Evolutionary conservation across 2,113 vertebrate genomes (phyloP).

Genomic region (Chionis minor): DNA sequence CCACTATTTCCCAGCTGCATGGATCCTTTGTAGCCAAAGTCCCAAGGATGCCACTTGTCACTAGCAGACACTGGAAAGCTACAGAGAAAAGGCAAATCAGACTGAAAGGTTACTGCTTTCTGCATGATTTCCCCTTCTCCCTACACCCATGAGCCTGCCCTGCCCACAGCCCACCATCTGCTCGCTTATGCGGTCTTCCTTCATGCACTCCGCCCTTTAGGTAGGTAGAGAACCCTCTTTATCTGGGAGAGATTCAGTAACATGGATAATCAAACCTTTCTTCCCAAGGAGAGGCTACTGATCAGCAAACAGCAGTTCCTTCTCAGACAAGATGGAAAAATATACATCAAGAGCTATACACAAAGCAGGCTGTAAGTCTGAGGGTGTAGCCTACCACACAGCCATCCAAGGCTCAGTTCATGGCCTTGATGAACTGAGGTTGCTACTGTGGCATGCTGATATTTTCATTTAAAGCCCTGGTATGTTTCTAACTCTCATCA

Average conservation of each 20-base stretch:
- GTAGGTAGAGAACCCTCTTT: neutral
- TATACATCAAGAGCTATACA: neutral
- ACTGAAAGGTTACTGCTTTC: neutral
- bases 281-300: neutral
- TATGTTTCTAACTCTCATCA: neutral
- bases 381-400: neutral
- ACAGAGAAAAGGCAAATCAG: neutral
- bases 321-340: neutral
- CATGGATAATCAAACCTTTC: neutral
- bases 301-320: neutral
- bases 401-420: neutral
- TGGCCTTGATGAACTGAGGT: neutral
- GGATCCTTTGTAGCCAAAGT: neutral
- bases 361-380: neutral
- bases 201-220: neutral
- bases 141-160: neutral
- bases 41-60: neutral
- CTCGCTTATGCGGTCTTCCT: neutral
- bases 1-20: neutral
- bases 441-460: neutral
- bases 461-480: neutral
- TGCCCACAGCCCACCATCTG: neutral
- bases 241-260: neutral
- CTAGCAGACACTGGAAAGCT: neutral
- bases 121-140: neutral